Evolutionary conservation across 1,140 invertebrate species (phyloP), one percentile per base, ranked within the genome.

Genomic region (Ips typographus): DNA sequence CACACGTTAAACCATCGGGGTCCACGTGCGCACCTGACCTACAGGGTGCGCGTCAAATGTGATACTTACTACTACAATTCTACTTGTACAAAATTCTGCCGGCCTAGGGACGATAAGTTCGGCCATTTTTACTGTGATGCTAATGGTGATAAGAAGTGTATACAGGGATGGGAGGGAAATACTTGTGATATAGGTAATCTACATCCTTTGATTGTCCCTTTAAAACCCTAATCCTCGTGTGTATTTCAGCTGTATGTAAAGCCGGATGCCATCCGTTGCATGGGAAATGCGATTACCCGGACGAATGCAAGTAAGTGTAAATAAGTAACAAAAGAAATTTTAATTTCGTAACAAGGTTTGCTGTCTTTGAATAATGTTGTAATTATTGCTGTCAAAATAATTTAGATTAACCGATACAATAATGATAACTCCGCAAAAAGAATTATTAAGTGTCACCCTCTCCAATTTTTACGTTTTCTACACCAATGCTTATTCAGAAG

Each of bases 41-140:
- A 96, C 83, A 86, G 92, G 76, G 94, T 95, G 78, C 88, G 96
- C 62, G 94, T 98, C 39, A 86, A 90, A 75, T 98, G 96, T 83
- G 88, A 93, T 80, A 87, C 87, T 74, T 90, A 96, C 83, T 98
- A 98, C 83, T 98, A 95, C 86, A 96, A 96, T 78, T 89, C 93
- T 74, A 94, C 92, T 55, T 98, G 96, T 84, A 94, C 93, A 73
- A 94, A 92, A 78, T 92, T 95, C 78, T 98, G 96, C 83, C 86
- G 92, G 63, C 90, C 94, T 57, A 85, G 95, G 56, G 89, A 98
- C 83, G 95, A 98, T 83, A 89, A 90, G 78, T 96, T 96, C 80
- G 95, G 96, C 37, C 96, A 98, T 84, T 97, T 96, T 83, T 89
- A 87, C 61, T 98, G 96, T 84, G 89, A 91, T 72, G 83, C 88